Evolutionary conservation across 2,113 vertebrate genomes (phyloP).

Genomic region (Corythaixoides concolor): DNA sequence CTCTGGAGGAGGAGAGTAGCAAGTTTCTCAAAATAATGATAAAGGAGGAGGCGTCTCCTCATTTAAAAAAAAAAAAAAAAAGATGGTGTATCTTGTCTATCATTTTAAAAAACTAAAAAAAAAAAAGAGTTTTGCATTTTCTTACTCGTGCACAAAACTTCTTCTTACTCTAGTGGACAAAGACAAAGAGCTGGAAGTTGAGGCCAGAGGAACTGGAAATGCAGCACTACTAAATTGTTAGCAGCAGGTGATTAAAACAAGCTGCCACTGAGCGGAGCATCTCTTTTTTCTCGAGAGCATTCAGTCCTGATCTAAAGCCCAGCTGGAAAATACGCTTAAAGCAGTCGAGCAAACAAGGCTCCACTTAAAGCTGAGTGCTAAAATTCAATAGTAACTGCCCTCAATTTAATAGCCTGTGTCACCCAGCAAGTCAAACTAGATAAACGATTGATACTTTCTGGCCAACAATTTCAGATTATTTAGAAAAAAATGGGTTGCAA

Average conservation of each 20-base stretch:
- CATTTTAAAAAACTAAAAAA: neutral
- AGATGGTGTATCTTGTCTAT: neutral
- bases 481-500: neutral
- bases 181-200: neutral
- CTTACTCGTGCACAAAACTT: neutral
- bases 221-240: neutral
- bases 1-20: neutral
- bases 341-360: neutral
- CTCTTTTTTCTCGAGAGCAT: neutral
- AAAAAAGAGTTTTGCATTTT: neutral
- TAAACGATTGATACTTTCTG: neutral
- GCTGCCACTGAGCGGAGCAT: neutral
- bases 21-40: neutral
- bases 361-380: neutral
- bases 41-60: neutral
- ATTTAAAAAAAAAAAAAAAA: neutral
- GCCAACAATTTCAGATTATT: neutral
- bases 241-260: conserved; percentile 11
- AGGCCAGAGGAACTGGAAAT: neutral
- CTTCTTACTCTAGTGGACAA: neutral
- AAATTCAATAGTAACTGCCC: neutral
- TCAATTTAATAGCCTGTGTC: neutral
- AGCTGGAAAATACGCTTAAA: neutral
- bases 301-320: neutral
- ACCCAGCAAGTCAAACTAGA: neutral